These are phyloP conservation scores for Drosophila ambigua DNA, from an alignment of 1,140 invertebrate species.

Conservation along the genomic window DNA sequence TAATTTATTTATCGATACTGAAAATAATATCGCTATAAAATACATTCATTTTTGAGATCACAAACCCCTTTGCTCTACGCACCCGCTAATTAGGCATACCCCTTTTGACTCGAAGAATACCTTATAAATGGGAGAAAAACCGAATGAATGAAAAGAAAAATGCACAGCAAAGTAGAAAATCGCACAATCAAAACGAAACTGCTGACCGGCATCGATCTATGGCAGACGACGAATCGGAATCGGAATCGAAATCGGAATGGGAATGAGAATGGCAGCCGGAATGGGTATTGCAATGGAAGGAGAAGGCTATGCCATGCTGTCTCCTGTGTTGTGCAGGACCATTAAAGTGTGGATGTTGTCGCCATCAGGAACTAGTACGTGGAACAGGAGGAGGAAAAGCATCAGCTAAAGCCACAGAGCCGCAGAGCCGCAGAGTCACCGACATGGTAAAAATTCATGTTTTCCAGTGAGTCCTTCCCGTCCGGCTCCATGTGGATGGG, in stretches of 20 bases:
- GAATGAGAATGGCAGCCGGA: slow-evolving; percentile 23
- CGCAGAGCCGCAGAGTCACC: slow-evolving; percentile 51
- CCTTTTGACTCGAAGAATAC: not conserved
- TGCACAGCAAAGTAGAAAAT: slow-evolving; percentile 74
- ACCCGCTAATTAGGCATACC: not conserved
- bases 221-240: slow-evolving; percentile 39
- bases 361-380: slow-evolving; percentile 18
- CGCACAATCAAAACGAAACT: slow-evolving; percentile 78
- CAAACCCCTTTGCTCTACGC: no score
- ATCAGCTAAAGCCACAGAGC: slow-evolving; percentile 34
- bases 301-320: no score
- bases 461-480: slow-evolving; percentile 60
- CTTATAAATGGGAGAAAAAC: slow-evolving; percentile 17
- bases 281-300: slow-evolving; percentile 20
- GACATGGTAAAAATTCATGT: slow-evolving; percentile 71
- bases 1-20: no score
- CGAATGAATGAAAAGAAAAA: slow-evolving; percentile 45
- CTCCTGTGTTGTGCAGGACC: slow-evolving; percentile 20
- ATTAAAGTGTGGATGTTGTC: slow-evolving; percentile 67
- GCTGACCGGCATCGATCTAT: slow-evolving; percentile 69
- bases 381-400: slow-evolving; percentile 11
- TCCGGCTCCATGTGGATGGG: slow-evolving; percentile 19
- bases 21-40: no score
- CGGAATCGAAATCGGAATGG: slow-evolving; percentile 37
- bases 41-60: no score